Base-by-base conservation (phyloP, 2,888 invertebrate genomes). In the Ornithoptera alexandrae region DNA sequence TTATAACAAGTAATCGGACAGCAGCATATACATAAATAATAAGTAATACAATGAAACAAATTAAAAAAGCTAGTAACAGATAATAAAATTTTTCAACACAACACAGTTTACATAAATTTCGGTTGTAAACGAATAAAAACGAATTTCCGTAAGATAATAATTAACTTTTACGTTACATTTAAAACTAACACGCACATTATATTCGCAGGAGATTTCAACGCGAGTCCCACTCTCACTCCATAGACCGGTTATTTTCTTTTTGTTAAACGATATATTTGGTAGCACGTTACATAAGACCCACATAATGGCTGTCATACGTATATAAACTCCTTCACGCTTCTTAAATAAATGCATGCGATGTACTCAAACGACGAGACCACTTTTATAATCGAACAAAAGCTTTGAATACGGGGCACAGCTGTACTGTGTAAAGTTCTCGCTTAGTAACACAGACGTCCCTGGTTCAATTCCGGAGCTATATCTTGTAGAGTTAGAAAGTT, bases 221-320 rank as follows among this genome's bases (percentile, higher is more conserved):
- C 59, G 50, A 63, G 63, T 22, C 20, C 30, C 20, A 63, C 63
- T 64, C 59, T 60, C 63, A 63, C 63, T 68, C 50, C 50, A 22
- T 12, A 2, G 22, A 68, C 63, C 68, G 68, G 68, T 68, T 68
- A 62, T 65, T 42, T 68, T 64, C 42, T 58, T 63, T 64, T 39
- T 58, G 58, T 59, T 42, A 62, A 63, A 64, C 42, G 42, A 59
- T 22, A 60, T 36, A 63, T 67, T 64, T 39, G 61, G 22, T 36
- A 53, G 30, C 17, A 17, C 60, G 36, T 63, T 64, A 63, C 42
- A 68, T 62, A 58, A 58, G 46, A 12, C 46, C 17, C 42, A 24
- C 24, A 24, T 22, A 65, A 62, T 46, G 62, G n/a, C 58, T 58
- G 58, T 56, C 24, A 67, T 42, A 42, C 39, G 62, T 58, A 57